phyloP scores from a whole-genome alignment of 2,113 vertebrate genomes.

The Podilymbus podiceps region DNA sequence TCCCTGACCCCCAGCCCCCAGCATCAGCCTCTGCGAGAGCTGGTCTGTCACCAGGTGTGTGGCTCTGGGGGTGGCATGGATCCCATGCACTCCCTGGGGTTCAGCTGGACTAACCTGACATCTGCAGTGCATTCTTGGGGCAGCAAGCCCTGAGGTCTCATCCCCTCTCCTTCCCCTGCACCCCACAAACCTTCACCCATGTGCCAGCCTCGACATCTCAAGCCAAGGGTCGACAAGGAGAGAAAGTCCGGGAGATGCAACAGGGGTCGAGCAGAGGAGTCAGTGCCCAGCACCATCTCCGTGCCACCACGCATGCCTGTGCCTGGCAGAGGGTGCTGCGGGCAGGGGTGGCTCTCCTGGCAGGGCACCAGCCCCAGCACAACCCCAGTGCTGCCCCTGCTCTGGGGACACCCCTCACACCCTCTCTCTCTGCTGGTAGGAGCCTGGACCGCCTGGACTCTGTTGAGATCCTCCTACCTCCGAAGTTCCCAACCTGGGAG shows the following conservation, averaged over 20 bases:
- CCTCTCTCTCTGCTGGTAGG: constrained; percentile 74
- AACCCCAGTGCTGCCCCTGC: not conserved
- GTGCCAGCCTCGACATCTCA: no score
- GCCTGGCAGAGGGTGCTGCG: not conserved
- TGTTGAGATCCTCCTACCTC: constrained; percentile 83
- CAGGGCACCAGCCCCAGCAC: not conserved
- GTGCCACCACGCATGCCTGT: accelerated
- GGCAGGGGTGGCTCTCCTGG: not conserved
- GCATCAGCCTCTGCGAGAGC: not conserved
- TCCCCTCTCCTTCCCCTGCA: not conserved
- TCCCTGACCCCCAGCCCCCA: not conserved
- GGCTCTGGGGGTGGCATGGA: not conserved
- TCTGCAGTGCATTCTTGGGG: not conserved
- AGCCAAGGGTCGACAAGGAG: not conserved
- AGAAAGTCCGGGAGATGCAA: not conserved
- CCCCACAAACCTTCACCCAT: not conserved
- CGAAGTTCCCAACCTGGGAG: constrained; percentile 90
- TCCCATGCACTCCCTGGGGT: not conserved
- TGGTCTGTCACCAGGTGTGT: not conserved
- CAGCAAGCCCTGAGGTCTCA: accelerated
- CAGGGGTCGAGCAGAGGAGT: accelerated
- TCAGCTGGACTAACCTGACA: not conserved
- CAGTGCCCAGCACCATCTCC: accelerated
- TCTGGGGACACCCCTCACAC: not conserved
- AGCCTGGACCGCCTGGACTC: constrained; percentile 94